Evolutionary conservation across 1,140 invertebrate genomes (phyloP), one percentile per base, ranked within the genome.

Genomic region (Sogatella furcifera): DNA sequence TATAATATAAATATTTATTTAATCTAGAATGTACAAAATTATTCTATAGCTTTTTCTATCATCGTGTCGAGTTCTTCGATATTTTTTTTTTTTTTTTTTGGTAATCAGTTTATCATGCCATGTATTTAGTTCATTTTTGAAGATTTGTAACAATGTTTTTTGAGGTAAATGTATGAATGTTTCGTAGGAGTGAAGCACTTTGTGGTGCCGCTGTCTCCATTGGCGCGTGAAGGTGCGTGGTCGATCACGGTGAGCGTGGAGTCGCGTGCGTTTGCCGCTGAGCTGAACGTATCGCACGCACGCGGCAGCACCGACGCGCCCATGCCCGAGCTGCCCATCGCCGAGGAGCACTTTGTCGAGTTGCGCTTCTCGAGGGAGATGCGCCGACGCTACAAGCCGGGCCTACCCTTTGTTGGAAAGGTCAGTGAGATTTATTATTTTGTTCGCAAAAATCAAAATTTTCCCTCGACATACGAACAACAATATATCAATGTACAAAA

Each of bases 291-390:
- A 0, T 74, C 69, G 0, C 55, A 63, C 31, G 54, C 54, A 3
- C 42, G 65, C 44, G 69, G 65, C 0, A 61, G 62, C n/a, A 60
- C 54, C 17, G 64, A 67, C 41, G 66, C 65, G 2, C 60, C 62
- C 13, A 59, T 61, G 13, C 71, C 77, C 0, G 79, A 80, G 44
- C 74, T 80, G 0, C 78, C 80, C 2, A 81, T 80, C 11, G 80
- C 80, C 34, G 81, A 84, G 66, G 80, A 82, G 66, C 81, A 84
- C 65, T 84, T 80, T 65, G 82, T 84, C 1, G 81, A 84, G 64
- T 71, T 84, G 46, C 69, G 80, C 19, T 84, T 84, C 62, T 79
- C 80, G 24, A 76, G 75, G 22, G 81, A 79, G 60, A 84, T 82
- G 79, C 66, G 80, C 14, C 69, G 81, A 19, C 68, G 80, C 52